These are phyloP conservation scores for Malurus alboscapulatus DNA, from an alignment of 2,113 vertebrate genomes.

Conservation along the genomic window DNA sequence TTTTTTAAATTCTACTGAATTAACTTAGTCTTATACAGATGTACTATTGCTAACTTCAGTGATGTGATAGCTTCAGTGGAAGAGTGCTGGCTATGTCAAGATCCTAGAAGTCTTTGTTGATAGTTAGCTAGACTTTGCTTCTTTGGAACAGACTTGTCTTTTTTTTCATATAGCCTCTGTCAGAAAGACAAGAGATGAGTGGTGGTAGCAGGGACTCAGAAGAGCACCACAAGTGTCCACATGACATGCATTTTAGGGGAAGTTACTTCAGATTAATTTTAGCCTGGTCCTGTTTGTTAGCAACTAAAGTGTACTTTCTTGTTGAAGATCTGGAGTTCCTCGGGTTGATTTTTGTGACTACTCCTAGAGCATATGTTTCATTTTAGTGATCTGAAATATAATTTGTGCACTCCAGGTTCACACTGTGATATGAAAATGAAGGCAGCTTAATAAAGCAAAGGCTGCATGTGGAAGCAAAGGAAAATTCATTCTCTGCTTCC, in stretches of 20 bases:
- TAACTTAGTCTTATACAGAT: neutral
- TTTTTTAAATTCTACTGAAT: neutral
- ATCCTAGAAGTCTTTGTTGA: neutral
- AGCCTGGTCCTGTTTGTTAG: neutral
- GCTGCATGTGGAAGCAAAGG: neutral
- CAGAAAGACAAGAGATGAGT: neutral
- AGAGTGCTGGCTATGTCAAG: neutral
- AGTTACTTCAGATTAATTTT: neutral
- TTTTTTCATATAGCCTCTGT: neutral
- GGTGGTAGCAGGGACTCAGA: neutral
- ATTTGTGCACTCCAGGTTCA: neutral
- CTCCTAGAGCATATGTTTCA: neutral
- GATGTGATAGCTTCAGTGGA: neutral
- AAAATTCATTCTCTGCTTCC: neutral
- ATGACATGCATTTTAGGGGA: neutral
- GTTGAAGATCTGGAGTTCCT: neutral
- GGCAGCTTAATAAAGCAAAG: neutral
- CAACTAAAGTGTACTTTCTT: neutral
- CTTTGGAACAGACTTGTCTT: neutral
- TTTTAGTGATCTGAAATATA: neutral
- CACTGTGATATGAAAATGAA: neutral
- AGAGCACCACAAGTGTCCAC: neutral
- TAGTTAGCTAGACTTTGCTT: neutral
- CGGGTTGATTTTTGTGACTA: neutral
- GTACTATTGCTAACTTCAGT: neutral